Base-by-base conservation (phyloP, 2,888 invertebrate genomes). In the Chymomyza caudatula region DNA sequence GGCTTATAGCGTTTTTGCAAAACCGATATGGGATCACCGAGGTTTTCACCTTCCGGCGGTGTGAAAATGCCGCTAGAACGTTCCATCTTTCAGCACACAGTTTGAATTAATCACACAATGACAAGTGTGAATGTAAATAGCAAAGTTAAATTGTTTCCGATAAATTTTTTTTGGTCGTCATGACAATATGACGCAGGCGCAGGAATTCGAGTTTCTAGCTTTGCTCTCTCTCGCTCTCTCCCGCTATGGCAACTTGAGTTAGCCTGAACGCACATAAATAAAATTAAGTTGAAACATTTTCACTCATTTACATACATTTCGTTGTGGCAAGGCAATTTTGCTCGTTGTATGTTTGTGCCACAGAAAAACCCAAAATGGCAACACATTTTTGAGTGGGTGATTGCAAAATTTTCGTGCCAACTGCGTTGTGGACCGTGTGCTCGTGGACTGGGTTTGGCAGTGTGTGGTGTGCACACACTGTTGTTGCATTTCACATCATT, bases 401-500 rank as follows among this genome's bases (percentile, higher is more conserved):
- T 84, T 83, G 84, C 69, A 65, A 78, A 66, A 74, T 55, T 52
- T 58, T 75, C 56, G 61, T 49, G 61, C 56, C 49, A 25, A 63
- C 20, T 60, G 51, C 29, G 66, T 49, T 52, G 54, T 55, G 29
- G 29, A n/a, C n/a, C n/a, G n/a, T 60, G 63, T 20, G 17, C 64
- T n/a, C 65, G 60, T 25, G 53, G 61, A 37, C 55, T 60, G 64
- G 37, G 47, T 37, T 19, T n/a, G 58, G 4, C 25, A 22, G n/a
- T 42, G 63, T 52, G 52, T n/a, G n/a, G n/a, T n/a, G 17, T 15
- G 19, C 51, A 19, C 17, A 44, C 49, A 22, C 13, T 53, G 64
- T 65, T 69, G 74, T 60, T 73, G 81, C 84, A 83, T 83, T 85
- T 85, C 85, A 85, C 83, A 83, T 83, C 83, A 83, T 85, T 83